A percentile compares a stretch with the other conserved stretches of the same genome.
Evolutionary conservation across 2,888 invertebrate species (phyloP).

Genomic region (Galerucella calmariensis): DNA sequence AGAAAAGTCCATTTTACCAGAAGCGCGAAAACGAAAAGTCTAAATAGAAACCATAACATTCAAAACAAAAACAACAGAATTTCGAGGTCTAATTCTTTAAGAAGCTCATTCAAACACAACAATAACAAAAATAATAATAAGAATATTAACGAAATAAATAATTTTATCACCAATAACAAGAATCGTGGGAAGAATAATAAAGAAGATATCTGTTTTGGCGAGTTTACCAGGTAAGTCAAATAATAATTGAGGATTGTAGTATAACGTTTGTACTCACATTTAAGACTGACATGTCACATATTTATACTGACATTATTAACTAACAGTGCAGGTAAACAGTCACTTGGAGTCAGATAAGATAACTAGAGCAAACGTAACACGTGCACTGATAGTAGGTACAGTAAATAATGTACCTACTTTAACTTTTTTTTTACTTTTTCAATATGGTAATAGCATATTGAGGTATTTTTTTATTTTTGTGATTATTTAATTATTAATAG

Average conservation of each 20-base stretch:
- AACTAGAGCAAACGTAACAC: constrained; percentile 11
- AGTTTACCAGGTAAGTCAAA: constrained; percentile 32
- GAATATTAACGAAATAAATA: constrained; percentile 27
- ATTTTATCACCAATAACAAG: constrained; percentile 20
- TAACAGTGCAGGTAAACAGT: constrained; percentile 7
- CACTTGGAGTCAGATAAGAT: constrained; percentile 13
- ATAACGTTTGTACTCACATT: neutral
- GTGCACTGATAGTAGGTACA: neutral
- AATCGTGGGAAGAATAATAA: constrained; percentile 11
- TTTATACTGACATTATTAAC: constrained; percentile 3
- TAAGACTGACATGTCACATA: neutral
- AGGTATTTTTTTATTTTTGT: no score
- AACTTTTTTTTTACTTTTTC: neutral
- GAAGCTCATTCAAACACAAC: constrained; percentile 31
- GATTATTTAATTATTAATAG: no score
- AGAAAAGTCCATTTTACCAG: constrained; percentile 36
- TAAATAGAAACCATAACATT: constrained; percentile 30
- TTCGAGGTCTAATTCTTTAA: constrained; percentile 32
- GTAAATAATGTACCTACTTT: neutral
- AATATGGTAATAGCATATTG: no score
- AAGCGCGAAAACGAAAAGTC: constrained; percentile 37
- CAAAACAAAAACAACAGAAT: constrained; percentile 38
- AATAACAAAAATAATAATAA: constrained; percentile 34
- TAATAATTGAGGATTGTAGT: neutral
- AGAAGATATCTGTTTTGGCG: constrained; percentile 28